Conservation (phyloP, 2,888 invertebrate genomes). For the Urechis unicinctus region DNA sequence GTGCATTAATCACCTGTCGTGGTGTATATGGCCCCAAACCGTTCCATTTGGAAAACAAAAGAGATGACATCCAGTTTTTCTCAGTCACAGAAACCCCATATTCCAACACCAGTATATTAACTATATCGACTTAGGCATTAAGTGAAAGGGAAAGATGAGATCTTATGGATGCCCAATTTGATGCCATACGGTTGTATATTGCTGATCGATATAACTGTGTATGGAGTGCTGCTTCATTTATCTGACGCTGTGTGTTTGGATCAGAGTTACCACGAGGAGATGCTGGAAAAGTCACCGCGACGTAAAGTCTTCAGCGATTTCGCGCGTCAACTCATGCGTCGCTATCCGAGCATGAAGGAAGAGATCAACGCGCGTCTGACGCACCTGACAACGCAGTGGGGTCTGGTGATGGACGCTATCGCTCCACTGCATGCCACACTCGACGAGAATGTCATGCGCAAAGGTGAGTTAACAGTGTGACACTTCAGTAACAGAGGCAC, state of each 20-base stretch:
- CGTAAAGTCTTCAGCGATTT: conserved; percentile 73
- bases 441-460: conserved; percentile 35
- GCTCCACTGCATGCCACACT: conserved; percentile 50
- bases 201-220: too few species aligned
- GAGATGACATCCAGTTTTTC: too few species aligned
- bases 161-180: too few species aligned
- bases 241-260: conserved; percentile 27
- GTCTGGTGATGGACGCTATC: conserved; percentile 66
- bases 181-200: too few species aligned
- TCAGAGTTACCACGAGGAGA: conserved; percentile 70
- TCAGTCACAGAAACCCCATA: too few species aligned
- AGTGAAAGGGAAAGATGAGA: too few species aligned
- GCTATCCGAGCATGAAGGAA: conserved; percentile 60
- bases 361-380: conserved; percentile 69
- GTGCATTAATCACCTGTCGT: too few species aligned
- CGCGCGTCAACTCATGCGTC: conserved; percentile 65
- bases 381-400: conserved; percentile 74
- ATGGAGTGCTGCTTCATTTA: too few species aligned
- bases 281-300: conserved; percentile 66
- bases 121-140: too few species aligned
- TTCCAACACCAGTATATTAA: too few species aligned
- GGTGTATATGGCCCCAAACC: too few species aligned
- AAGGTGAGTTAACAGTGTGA: conserved; percentile 28
- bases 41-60: too few species aligned
- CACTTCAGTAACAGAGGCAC: conserved; percentile 1